Evolutionary conservation across 2,113 vertebrate genomes (phyloP), one percentile per base, ranked within the genome.

Genomic region (Vidua macroura): DNA sequence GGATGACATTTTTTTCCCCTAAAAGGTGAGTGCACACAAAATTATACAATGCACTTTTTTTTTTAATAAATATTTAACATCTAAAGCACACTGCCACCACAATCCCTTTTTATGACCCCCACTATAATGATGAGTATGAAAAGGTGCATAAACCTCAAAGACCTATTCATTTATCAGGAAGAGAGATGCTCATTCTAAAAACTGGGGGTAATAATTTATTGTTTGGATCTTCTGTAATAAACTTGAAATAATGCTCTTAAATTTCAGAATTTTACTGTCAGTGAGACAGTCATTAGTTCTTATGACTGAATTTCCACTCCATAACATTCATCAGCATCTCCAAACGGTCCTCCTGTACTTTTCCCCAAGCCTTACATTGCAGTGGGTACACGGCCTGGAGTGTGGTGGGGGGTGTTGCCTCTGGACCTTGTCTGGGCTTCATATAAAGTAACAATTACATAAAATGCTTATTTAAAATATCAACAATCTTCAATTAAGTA

Each of bases 81-180:
- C 85, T 92, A 87, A 93, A 94, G 37, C 85, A 78, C 53, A 73
- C 56, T 60, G 58, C 53, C 76, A 83, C 63, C 90, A 76, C 79
- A 89, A 89, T 92, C 73, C 79, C 85, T 96, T 93, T 97, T 97
- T 96, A 97, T 96, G 88, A 89, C 74, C 74, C 55, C 41, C 85
- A 21, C 68, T 78, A 31, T 93, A 94, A 88, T 87, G 79, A 80
- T 88, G 88, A 88, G 88, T 88, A 88, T 94, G 94, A 96, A 97
- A 97, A 97, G 95, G 83, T 93, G 95, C 94, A 97, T 97, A 97
- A 96, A 97, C 93, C 56, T 95, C 93, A 93, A 95, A 96, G 94
- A 93, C 88, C 89, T 92, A 68, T 90, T 97, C 88, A 96, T 97
- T 96, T 95, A 90, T 97, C 96, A 97, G 64, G 72, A 88, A 94